These are phyloP conservation scores for Daubentonia madagascariensis DNA, from an alignment of 2,113 vertebrate species.

Conservation along the genomic window DNA sequence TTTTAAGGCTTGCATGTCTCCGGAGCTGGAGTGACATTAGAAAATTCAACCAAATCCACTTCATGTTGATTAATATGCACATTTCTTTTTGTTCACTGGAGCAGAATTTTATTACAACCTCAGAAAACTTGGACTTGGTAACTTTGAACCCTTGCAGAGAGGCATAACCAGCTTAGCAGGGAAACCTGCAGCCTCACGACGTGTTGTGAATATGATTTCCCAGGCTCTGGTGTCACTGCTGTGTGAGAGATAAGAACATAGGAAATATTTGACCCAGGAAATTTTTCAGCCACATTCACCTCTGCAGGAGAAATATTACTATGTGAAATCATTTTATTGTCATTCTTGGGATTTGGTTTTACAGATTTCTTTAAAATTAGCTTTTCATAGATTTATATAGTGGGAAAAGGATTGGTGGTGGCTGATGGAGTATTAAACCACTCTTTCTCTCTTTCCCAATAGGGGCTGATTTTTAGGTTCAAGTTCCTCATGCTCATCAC, in stretches of 20 bases:
- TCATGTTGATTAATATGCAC: constrained; percentile 49
- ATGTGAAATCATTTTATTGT: background rate
- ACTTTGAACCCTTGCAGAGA: constrained; percentile 59
- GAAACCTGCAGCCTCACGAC: background rate
- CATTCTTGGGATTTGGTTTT: background rate
- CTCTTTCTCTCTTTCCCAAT: constrained; percentile 47
- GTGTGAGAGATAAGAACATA: background rate
- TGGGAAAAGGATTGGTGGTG: background rate
- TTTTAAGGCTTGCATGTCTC: background rate
- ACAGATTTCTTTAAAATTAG: background rate
- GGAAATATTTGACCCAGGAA: background rate
- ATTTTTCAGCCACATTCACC: background rate
- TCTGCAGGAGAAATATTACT: background rate
- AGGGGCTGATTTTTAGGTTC: constrained; percentile 99
- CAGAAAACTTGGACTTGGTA: constrained; percentile 57
- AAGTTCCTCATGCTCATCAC: constrained; percentile 99
- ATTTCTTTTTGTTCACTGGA: constrained; percentile 62
- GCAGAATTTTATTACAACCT: constrained; percentile 56
- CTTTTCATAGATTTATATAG: background rate
- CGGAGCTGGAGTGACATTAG: constrained; percentile 4
- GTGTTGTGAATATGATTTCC: constrained; percentile 15
- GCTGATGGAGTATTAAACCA: background rate
- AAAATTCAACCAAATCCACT: constrained; percentile 31
- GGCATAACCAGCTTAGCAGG: constrained; percentile 43
- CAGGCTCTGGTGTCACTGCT: background rate